Conservation (phyloP, 1,140 invertebrate species). For the Plodia interpunctella region DNA sequence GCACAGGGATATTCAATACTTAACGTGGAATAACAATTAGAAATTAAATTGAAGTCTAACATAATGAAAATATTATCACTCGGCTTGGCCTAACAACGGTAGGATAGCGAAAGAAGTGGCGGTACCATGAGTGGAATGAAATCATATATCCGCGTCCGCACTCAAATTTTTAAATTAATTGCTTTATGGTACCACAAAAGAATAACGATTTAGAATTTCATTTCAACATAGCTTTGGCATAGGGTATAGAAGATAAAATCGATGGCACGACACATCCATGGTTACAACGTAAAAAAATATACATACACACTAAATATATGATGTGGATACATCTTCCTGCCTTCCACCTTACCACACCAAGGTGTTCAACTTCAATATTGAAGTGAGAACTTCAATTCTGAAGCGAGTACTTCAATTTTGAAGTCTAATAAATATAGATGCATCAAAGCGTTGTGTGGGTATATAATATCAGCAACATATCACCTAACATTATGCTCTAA, state of each 20-base stretch:
- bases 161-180: too few relatives aligned
- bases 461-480: constrained; percentile 5
- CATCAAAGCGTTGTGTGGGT: not conserved
- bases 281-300: constrained; percentile 14
- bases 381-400: too few relatives aligned
- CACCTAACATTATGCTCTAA: constrained; percentile 12
- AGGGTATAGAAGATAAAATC: constrained; percentile 7
- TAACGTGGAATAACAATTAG: constrained; percentile 20
- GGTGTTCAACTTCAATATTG: too few relatives aligned
- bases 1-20: constrained; percentile 52
- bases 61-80: not conserved
- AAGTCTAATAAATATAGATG: not conserved
- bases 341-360: too few relatives aligned
- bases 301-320: constrained; percentile 9
- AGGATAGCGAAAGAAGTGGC: not conserved
- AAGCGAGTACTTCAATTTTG: not conserved
- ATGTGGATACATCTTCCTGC: not conserved
- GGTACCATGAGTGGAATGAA: not conserved
- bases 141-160: too few relatives aligned
- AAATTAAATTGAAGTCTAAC: constrained; percentile 9
- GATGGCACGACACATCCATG: constrained; percentile 16
- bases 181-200: not conserved
- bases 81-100: not conserved
- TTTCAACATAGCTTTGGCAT: constrained; percentile 19
- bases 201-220: constrained; percentile 17